A percentile compares a stretch with the other conserved stretches of the same genome.
These are phyloP conservation scores for Stenurella melanura DNA, from an alignment of 2,888 invertebrate species.

Conservation along the genomic window DNA sequence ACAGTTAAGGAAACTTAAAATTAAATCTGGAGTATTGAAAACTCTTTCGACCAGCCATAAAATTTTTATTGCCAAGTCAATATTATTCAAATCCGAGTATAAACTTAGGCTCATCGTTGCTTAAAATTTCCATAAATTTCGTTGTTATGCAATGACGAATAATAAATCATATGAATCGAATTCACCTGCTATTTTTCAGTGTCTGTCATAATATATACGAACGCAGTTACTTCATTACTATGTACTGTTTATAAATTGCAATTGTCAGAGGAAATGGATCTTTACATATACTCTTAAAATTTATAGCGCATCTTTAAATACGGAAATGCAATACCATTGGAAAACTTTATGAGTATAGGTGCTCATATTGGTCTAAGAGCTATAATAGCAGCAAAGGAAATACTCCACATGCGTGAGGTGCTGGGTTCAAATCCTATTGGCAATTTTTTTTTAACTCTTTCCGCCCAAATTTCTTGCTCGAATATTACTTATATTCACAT, in stretches of 20 bases:
- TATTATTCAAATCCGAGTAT: constrained; percentile 36
- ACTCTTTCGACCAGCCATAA: not conserved
- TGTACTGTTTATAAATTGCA: constrained; percentile 18
- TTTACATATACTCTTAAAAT: not conserved
- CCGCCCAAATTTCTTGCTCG: too few relatives aligned
- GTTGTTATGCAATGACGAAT: constrained; percentile 9
- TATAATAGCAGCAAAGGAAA: too few relatives aligned
- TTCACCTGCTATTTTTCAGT: constrained; percentile 14
- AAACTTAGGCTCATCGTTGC: constrained; percentile 23
- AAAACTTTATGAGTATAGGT: too few relatives aligned
- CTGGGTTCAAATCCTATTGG: too few relatives aligned
- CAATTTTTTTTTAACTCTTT: too few relatives aligned
- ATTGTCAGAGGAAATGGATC: not conserved
- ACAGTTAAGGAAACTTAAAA: constrained; percentile 13
- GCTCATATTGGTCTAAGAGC: too few relatives aligned
- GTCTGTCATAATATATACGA: constrained; percentile 11
- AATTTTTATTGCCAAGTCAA: constrained; percentile 22
- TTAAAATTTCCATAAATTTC: constrained; percentile 25
- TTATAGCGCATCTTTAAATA: not conserved
- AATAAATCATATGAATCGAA: constrained; percentile 29
- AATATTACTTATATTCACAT: too few relatives aligned
- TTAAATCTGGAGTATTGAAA: not conserved
- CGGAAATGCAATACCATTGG: too few relatives aligned
- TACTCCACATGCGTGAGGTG: too few relatives aligned
- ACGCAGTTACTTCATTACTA: not conserved